Conservation (phyloP, 2,113 vertebrate genomes). For the Panthera leo region DNA sequence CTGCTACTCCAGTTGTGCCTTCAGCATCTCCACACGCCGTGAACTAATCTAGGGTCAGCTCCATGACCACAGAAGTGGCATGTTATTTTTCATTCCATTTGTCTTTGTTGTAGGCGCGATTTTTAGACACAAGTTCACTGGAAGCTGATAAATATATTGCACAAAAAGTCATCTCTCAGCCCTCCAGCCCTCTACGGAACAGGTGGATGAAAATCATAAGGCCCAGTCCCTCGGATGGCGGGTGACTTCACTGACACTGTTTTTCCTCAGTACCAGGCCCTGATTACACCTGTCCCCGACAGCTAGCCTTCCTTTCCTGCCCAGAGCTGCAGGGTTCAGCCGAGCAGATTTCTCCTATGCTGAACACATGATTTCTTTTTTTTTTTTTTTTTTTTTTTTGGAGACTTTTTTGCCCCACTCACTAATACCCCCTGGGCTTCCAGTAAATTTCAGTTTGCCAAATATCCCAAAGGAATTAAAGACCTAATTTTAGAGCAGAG, state of each 20-base stretch:
- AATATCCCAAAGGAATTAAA: conserved; percentile 22
- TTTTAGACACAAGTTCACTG: neutral
- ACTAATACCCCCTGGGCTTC: neutral
- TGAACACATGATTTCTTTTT: neutral
- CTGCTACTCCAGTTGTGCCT: neutral
- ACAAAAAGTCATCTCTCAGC: neutral
- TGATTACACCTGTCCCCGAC: neutral
- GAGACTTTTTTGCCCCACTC: neutral
- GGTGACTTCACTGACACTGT: neutral
- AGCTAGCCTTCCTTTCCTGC: neutral
- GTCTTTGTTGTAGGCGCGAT: neutral
- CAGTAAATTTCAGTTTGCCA: conserved; percentile 9
- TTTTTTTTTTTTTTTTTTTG: neutral
- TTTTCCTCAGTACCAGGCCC: neutral
- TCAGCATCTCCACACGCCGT: neutral
- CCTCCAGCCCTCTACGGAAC: neutral
- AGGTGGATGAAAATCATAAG: neutral
- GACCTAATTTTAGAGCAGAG: neutral
- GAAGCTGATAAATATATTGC: neutral
- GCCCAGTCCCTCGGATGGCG: neutral
- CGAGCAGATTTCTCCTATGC: neutral
- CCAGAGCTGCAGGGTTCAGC: neutral
- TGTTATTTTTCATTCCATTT: neutral
- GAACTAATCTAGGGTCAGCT: neutral
- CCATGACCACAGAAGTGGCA: neutral